These are phyloP conservation scores for Poeciliopsis retropinna DNA, from an alignment of 2,113 vertebrate genomes.

Conservation along the genomic window DNA sequence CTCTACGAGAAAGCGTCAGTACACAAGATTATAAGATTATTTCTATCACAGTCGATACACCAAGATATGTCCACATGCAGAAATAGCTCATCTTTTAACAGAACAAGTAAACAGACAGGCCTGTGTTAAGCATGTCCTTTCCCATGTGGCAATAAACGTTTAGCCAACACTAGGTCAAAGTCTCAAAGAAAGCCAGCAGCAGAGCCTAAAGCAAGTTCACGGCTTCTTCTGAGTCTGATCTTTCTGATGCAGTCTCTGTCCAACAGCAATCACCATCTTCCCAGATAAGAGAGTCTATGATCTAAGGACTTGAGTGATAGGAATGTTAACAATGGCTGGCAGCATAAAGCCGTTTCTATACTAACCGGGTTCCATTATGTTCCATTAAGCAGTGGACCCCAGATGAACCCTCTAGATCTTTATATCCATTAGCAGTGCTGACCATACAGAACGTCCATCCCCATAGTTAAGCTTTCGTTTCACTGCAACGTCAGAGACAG, in stretches of 20 bases:
- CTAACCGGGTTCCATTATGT: constrained; percentile 61
- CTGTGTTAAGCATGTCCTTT: background rate
- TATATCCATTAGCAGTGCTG: constrained; percentile 63
- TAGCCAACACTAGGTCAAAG: constrained; percentile 3
- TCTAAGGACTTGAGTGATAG: constrained; percentile 21
- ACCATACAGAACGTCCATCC: constrained; percentile 50
- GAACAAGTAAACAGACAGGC: constrained; percentile 14
- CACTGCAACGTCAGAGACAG: constrained; percentile 14
- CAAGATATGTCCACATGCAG: constrained; percentile 19
- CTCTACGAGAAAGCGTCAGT: background rate
- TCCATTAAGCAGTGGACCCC: constrained; percentile 60
- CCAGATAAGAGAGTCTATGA: constrained; percentile 26
- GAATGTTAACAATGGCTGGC: constrained; percentile 42
- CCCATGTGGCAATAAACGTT: constrained; percentile 4
- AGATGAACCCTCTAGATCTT: constrained; percentile 40
- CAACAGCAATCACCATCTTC: constrained; percentile 15
- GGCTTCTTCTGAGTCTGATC: background rate
- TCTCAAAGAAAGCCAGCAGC: constrained; percentile 4
- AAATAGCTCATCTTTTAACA: constrained; percentile 9
- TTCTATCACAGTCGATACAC: constrained; percentile 11
- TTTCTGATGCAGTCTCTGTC: constrained; percentile 31
- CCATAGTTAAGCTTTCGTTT: constrained; percentile 47
- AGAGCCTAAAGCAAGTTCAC: background rate
- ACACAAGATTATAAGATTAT: constrained; percentile 24
- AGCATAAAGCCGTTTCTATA: constrained; percentile 38